Percentiles rank a stretch among this genome's conserved stretches.
These are phyloP conservation scores for Bimastos eiseni DNA, from an alignment of 2,888 invertebrate genomes.

Conservation along the genomic window DNA sequence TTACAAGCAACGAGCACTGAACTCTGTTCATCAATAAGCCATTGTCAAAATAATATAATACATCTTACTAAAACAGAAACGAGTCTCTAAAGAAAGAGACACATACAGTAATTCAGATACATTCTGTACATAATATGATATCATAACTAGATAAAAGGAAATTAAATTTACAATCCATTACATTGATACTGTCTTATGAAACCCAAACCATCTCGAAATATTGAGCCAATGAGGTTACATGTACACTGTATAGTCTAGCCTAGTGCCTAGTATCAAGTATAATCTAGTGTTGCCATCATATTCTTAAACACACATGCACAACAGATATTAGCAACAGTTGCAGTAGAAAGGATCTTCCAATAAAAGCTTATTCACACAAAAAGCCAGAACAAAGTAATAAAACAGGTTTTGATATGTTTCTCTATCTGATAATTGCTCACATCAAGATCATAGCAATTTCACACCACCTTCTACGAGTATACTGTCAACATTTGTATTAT, in stretches of 20 bases:
- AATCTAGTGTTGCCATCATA: background rate
- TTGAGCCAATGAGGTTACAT: background rate
- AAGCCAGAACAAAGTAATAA: background rate
- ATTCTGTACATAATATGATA: background rate
- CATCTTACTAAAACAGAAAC: background rate
- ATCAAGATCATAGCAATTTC: background rate
- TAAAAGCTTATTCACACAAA: background rate
- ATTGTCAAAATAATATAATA: background rate
- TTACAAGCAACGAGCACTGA: background rate
- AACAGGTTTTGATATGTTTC: background rate
- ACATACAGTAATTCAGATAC: background rate
- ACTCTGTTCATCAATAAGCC: background rate
- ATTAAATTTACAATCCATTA: background rate
- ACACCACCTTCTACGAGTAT: background rate
- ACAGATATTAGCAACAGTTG: background rate
- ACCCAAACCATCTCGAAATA: no score
- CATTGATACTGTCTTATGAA: background rate
- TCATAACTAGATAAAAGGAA: background rate
- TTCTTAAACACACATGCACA: no score
- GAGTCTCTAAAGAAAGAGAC: background rate
- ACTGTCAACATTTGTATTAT: background rate
- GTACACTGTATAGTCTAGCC: no score
- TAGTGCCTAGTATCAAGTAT: no score
- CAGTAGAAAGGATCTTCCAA: background rate
- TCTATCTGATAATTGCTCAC: background rate